Base-by-base conservation (phyloP, 1,140 invertebrate species). In the Pararge aegeria region DNA sequence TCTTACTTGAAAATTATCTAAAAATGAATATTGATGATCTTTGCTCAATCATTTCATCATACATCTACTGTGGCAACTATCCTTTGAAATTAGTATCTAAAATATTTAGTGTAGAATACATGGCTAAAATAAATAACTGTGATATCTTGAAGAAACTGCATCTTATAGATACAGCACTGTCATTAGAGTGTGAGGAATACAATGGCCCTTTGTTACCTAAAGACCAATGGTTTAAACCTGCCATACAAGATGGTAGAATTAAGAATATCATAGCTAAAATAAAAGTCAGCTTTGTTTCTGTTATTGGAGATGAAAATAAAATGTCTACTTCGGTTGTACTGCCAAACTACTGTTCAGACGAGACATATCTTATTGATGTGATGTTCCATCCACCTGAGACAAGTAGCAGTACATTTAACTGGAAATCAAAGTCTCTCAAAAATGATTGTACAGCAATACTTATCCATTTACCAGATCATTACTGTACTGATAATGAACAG, bases 401-500 rank as follows among this genome's bases (percentile, higher is more conserved):
- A 5, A 69, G 67, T 0, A 80, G 66, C 21, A 77, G 87, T 34
- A 83, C 83, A 29, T 82, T 90, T 12, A 82, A 87, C 49, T 89
- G 92, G 70, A 90, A 89, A 68, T 64, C 76, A 3, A 71, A 83
- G 29, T 65, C 67, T 3, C 69, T 69, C 42, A 82, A 73, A 67
- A 89, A 91, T 74, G 57, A 86, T 18, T 90, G 87, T 66, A 89
- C 87, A 30, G 93, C 91, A 2, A 65, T 95, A 57, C 77, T 95
- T 20, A 91, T 95, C 50, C 90, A 94, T 78, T 76, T 94, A 18
- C 94, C 93, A 13, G 93, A 95, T 65, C 91, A 94, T 82, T 95
- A 92, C 78, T 93, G 92, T 74, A 84, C 85, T 37, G 89, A 91
- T 52, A 87, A 80, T 44, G 76, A 86, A 34, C 67, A 84, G 48